phyloP scores from a whole-genome alignment of 2,888 invertebrate species.

The Hypolimnas misippus region DNA sequence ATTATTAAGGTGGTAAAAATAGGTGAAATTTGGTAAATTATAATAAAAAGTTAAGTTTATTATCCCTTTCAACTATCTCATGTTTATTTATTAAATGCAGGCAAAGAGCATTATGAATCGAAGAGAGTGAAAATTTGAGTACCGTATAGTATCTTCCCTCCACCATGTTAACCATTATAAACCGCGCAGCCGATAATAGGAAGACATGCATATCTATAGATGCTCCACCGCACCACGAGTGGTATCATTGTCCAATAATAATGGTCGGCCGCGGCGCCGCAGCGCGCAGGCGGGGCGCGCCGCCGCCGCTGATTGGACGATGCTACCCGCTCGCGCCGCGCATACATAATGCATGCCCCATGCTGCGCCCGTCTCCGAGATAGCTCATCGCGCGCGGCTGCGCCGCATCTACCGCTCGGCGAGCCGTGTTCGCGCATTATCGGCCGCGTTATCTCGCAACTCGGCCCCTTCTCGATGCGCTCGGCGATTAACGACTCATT shows the following conservation, averaged over 20 bases:
- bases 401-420: slow-evolving; percentile 6
- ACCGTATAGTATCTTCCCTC: slow-evolving; percentile 12
- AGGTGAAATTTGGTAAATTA: no score
- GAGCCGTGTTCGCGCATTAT: slow-evolving; percentile 14
- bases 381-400: slow-evolving; percentile 37
- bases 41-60: no score
- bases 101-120: slow-evolving; percentile 2
- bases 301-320: slow-evolving; percentile 43
- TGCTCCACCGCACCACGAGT: slow-evolving; percentile 26
- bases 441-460: slow-evolving; percentile 16
- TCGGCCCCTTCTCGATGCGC: slow-evolving; percentile 19
- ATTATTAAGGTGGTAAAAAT: not conserved
- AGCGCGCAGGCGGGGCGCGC: slow-evolving; percentile 44
- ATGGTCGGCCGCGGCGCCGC: slow-evolving; percentile 20
- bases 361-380: slow-evolving; percentile 37
- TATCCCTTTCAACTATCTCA: not conserved
- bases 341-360: slow-evolving; percentile 38
- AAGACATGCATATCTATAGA: slow-evolving; percentile 31
- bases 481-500: slow-evolving; percentile 20
- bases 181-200: slow-evolving; percentile 9
- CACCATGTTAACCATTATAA: slow-evolving; percentile 23
- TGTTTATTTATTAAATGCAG: slow-evolving; percentile 8
- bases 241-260: slow-evolving; percentile 38
- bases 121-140: not conserved
- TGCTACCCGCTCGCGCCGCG: slow-evolving; percentile 38